Conservation (phyloP, 2,797 vertebrate species). For the Petrocephalus sullivani region DNA sequence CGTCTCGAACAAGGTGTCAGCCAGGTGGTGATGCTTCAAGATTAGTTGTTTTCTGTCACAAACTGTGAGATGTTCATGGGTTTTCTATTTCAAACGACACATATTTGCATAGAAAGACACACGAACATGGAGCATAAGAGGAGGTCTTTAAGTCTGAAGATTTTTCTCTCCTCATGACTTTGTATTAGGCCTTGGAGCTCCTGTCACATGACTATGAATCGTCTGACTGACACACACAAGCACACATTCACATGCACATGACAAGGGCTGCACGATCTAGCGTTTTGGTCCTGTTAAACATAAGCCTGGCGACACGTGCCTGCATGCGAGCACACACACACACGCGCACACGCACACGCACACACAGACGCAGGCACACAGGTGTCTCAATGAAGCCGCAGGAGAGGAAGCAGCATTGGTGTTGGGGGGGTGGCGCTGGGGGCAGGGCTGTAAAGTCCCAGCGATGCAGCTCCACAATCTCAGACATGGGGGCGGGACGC, state of each 20-base stretch:
- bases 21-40: background rate
- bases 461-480: conserved; percentile 49
- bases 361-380: background rate
- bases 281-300: background rate
- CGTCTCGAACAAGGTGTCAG: background rate
- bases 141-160: background rate
- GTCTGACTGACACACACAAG: background rate
- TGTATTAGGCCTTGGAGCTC: background rate
- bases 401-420: conserved; percentile 45
- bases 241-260: background rate
- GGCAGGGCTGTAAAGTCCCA: conserved; percentile 71
- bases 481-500: conserved; percentile 56
- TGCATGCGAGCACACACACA: conserved; percentile 16
- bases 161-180: background rate
- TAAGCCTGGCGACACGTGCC: conserved; percentile 43
- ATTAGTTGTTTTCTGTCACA: background rate
- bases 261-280: background rate
- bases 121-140: background rate
- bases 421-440: conserved; percentile 39
- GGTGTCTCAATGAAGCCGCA: conserved; percentile 41
- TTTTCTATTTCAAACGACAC: background rate
- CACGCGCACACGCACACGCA: background rate
- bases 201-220: background rate
- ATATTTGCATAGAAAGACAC: background rate
- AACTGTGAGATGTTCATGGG: background rate